Conservation (phyloP, 2,888 invertebrate species). For the Biston betularia region DNA sequence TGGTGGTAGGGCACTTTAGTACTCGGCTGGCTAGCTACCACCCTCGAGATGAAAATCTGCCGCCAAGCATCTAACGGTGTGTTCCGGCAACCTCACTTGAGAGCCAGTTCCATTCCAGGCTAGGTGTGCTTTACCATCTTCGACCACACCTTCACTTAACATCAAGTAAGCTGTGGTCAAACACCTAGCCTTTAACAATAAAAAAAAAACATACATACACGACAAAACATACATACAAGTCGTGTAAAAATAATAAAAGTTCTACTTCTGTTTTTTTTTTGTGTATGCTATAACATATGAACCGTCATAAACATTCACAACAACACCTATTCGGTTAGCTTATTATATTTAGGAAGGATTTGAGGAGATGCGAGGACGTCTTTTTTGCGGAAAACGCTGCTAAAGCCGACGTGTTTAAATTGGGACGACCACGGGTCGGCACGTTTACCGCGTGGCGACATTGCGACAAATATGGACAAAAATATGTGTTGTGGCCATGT, state of each 20-base stretch:
- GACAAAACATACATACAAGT: too few species aligned
- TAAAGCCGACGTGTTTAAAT: constrained; percentile 18
- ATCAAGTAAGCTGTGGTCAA: too few species aligned
- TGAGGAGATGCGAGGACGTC: constrained; percentile 19
- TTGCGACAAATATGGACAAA: constrained; percentile 1
- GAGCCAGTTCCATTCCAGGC: too few species aligned
- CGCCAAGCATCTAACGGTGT: too few species aligned
- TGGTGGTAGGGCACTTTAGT: too few species aligned
- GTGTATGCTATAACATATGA: constrained; percentile 31
- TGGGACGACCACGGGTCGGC: background rate
- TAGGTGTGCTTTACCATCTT: too few species aligned
- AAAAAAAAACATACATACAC: too few species aligned
- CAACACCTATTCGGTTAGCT: constrained; percentile 37
- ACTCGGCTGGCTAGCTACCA: too few species aligned
- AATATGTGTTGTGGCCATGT: background rate
- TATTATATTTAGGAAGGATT: constrained; percentile 38
- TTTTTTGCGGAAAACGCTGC: constrained; percentile 16
- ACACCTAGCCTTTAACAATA: too few species aligned
- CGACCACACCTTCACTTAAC: too few species aligned
- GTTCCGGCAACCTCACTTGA: too few species aligned
- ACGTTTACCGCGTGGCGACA: constrained; percentile 7
- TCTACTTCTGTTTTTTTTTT: constrained; percentile 3
- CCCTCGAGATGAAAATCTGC: too few species aligned
- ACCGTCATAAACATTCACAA: constrained; percentile 37
- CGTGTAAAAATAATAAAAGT: background rate